Evolutionary conservation across 2,797 vertebrate genomes (phyloP).

Genomic region (Threskiornis aethiopicus): DNA sequence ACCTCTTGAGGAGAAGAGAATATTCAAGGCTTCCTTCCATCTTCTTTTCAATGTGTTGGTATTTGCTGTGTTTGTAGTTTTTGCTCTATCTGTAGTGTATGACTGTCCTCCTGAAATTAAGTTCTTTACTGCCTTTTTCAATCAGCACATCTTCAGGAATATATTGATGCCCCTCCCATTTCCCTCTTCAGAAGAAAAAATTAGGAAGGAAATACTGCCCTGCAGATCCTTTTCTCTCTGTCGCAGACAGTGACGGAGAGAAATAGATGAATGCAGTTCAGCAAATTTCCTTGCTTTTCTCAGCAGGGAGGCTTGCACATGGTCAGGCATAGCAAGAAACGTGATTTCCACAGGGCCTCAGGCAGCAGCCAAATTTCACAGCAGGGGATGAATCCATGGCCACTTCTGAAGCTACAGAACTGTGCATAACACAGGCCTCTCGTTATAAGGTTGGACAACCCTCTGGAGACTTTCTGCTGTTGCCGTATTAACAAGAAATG

Average conservation of each 20-base stretch:
- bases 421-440: not conserved
- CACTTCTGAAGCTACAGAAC: constrained; percentile 42
- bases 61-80: not conserved
- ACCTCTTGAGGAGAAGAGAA: not conserved
- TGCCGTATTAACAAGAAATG: constrained; percentile 56
- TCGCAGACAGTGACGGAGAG: not conserved
- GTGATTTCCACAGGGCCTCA: constrained; percentile 57
- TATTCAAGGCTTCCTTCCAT: not conserved
- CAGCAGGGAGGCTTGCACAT: constrained; percentile 26
- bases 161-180: not conserved
- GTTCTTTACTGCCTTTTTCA: not conserved
- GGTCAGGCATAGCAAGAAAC: constrained; percentile 18
- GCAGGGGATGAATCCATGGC: constrained; percentile 43
- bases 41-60: not conserved
- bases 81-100: not conserved
- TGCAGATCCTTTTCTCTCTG: not conserved
- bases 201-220: not conserved
- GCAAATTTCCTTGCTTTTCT: constrained; percentile 49
- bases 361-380: constrained; percentile 61
- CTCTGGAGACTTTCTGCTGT: constrained; percentile 46
- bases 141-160: not conserved
- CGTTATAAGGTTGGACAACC: constrained; percentile 55
- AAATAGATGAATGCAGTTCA: constrained; percentile 1
- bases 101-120: not conserved
- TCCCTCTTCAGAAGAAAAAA: not conserved